phyloP scores from a whole-genome alignment of 2,888 invertebrate species.

The Anorthoa munda region DNA sequence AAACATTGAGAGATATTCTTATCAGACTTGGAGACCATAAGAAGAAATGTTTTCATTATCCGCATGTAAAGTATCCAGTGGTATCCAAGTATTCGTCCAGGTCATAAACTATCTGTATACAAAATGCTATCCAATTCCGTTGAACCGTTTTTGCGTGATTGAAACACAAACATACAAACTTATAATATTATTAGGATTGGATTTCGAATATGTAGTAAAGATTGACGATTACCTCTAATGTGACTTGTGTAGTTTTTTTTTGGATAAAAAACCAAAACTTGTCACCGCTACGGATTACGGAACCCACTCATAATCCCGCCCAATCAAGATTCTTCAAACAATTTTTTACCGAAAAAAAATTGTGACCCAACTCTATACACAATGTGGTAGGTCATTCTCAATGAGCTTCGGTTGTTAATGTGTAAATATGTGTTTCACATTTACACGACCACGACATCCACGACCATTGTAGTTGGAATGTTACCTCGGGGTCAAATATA shows the following conservation, averaged over 20 bases:
- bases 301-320: constrained; percentile 51
- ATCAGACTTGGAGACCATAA: neutral
- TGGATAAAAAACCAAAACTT: neutral
- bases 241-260: neutral
- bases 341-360: constrained; percentile 68
- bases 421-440: constrained; percentile 83
- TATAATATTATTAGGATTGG: neutral
- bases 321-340: constrained; percentile 39
- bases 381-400: constrained; percentile 84
- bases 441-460: constrained; percentile 74
- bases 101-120: too few species aligned
- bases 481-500: constrained; percentile 39
- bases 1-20: neutral
- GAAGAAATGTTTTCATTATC: neutral
- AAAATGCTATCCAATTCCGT: too few species aligned
- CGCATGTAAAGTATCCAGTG: too few species aligned
- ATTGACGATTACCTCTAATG: neutral
- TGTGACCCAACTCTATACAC: constrained; percentile 77
- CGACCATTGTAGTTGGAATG: constrained; percentile 61
- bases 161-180: too few species aligned
- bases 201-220: neutral
- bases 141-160: too few species aligned
- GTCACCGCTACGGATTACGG: constrained; percentile 44
- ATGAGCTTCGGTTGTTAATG: constrained; percentile 80
- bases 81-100: too few species aligned